Evolutionary conservation across 1,140 invertebrate genomes (phyloP).

Genomic region (Acromyrmex charruanus): DNA sequence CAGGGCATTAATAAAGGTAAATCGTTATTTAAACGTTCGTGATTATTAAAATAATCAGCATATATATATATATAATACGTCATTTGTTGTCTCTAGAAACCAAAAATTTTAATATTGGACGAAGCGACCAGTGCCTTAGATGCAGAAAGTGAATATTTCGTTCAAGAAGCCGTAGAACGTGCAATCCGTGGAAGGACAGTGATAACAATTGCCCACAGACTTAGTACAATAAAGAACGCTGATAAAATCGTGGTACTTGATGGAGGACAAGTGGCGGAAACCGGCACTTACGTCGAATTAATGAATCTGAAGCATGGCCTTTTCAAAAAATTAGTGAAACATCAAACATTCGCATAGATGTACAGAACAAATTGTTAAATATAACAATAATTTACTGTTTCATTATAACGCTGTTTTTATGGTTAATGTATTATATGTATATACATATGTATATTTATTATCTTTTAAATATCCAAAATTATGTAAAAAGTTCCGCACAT

Average conservation of each 20-base stretch:
- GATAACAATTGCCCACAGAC: constrained; percentile 96
- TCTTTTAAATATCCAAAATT: constrained; percentile 31
- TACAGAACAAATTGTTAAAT: neutral
- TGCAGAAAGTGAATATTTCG: constrained; percentile 95
- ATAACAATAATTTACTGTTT: neutral
- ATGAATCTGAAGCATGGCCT: constrained; percentile 87
- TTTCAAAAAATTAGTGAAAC: constrained; percentile 90
- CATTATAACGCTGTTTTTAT: neutral
- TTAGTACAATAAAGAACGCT: constrained; percentile 97
- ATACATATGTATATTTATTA: constrained; percentile 51
- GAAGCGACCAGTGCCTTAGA: constrained; percentile 97
- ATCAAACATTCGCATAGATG: constrained; percentile 88
- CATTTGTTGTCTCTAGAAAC: constrained; percentile 88
- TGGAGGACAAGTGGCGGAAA: constrained; percentile 93
- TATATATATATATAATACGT: neutral
- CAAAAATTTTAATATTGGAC: constrained; percentile 94
- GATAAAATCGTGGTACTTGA: constrained; percentile 96
- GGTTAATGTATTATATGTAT: constrained; percentile 45
- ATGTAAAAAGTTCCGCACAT: constrained; percentile 22
- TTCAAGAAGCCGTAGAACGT: constrained; percentile 94
- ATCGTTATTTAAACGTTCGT: neutral
- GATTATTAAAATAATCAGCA: neutral
- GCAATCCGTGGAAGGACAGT: constrained; percentile 95
- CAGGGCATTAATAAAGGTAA: constrained; percentile 94
- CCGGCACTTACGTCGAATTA: constrained; percentile 93